phyloP scores from a whole-genome alignment of 1,140 invertebrate genomes.

The Meloidogyne exigua region DNA sequence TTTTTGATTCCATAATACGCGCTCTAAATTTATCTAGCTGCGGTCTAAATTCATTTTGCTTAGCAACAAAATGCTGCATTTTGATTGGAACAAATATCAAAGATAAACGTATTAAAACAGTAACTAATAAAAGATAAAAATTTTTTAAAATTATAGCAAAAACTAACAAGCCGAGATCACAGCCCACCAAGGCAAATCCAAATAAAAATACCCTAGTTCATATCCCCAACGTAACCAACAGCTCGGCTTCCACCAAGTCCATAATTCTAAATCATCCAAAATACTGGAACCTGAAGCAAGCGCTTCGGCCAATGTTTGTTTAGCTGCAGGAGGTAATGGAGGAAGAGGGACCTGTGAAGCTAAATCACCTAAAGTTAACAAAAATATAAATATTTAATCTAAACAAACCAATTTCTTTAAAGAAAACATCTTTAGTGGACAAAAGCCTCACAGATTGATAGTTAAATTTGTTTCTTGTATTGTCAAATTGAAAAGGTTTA shows the following conservation, averaged over 20 bases:
- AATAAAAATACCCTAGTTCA: conserved; percentile 33
- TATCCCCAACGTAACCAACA: conserved; percentile 43
- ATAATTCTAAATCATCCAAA: conserved; percentile 41
- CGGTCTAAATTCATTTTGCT: conserved; percentile 44
- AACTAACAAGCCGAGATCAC: conserved; percentile 39
- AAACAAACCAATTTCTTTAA: background rate
- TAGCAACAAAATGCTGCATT: conserved; percentile 51
- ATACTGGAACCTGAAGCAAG: conserved; percentile 34
- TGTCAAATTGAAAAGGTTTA: background rate
- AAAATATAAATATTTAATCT: background rate
- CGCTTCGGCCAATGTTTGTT: conserved; percentile 39
- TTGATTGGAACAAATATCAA: conserved; percentile 54
- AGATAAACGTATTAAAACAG: conserved; percentile 48
- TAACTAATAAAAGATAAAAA: conserved; percentile 45
- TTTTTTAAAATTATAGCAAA: conserved; percentile 4
- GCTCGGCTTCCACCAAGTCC: conserved; percentile 43
- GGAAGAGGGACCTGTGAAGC: conserved; percentile 4
- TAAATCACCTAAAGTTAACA: background rate
- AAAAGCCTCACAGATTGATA: background rate
- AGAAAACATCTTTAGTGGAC: background rate
- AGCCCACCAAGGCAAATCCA: conserved; percentile 47
- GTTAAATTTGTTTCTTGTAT: background rate
- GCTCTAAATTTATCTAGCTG: conserved; percentile 52
- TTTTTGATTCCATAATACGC: conserved; percentile 47
- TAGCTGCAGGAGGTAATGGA: conserved; percentile 23